Base-by-base conservation (phyloP, 2,797 vertebrate species). In the Chaetophractus vellerosus region DNA sequence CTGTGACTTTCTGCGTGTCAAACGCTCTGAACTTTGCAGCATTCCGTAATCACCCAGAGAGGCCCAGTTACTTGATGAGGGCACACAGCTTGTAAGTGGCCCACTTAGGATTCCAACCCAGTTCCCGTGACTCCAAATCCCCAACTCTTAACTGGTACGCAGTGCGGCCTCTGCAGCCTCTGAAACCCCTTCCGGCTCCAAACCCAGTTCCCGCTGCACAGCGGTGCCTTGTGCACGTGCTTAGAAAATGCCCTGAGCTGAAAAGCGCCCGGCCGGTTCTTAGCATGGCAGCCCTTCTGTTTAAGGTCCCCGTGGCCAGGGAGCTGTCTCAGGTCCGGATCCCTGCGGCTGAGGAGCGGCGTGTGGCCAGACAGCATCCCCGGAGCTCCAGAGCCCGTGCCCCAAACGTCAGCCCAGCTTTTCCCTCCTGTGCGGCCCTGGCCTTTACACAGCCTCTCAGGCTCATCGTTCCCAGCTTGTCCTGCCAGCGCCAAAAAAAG, bases 291-390 rank as follows among this genome's bases (percentile, higher is more conserved):
- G 48, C 28, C 68, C 89, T 90, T 69, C 84, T 68, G 66, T 78
- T 90, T 95, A 88, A 90, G 74, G 24, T 24, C 10, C 23, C 72
- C 64, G 72, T 92, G 81, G 82, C 93, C 57, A 87, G 41, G 50
- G 89, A 91, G 38, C 69, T 96, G 57, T 90, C 93, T 91, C 93
- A 59, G 50, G 76, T 59, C 84, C 85, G 72, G 36, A 48, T 88
- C 91, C 31, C 2, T 24, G 26, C 64, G 78, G 26, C 26, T 61
- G 28, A 87, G 18, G 74, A 85, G 85, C 90, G 74, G 41, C 64
- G 71, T 31, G 15, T 52, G 48, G 41, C 55, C 66, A 79, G 57
- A 38, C 24, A 52, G 81, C 72, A 48, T 50, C 83, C 31, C 61
- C 5, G 23, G 4, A 38, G 38, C 38, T 4, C 38, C 6, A n/a